phyloP scores from a whole-genome alignment of 2,888 invertebrate species.

The Drosophila parthenogenetica region DNA sequence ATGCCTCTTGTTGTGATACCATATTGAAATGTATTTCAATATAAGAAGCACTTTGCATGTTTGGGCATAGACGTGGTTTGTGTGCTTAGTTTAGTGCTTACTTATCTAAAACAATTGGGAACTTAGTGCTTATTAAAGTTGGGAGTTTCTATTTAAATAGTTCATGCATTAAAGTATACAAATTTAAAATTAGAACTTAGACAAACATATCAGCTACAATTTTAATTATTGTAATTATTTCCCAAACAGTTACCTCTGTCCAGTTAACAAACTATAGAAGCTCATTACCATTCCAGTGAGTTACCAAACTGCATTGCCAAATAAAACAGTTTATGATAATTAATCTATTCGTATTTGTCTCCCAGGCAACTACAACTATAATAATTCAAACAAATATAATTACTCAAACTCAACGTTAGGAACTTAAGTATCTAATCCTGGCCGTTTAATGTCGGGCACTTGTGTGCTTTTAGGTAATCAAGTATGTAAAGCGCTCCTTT shows the following conservation, averaged over 20 bases:
- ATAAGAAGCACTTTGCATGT: conserved; percentile 16
- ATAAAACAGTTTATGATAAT: neutral
- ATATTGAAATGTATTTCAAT: conserved; percentile 48
- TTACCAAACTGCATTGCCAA: no score
- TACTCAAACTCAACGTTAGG: conserved; percentile 17
- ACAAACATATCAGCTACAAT: no score
- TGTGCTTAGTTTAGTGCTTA: conserved; percentile 15
- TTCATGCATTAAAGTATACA: neutral
- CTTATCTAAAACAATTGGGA: conserved; percentile 32
- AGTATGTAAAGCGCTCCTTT: conserved; percentile 50
- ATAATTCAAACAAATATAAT: neutral
- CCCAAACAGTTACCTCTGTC: no score
- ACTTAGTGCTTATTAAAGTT: conserved; percentile 17
- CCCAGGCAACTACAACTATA: neutral
- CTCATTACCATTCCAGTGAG: neutral
- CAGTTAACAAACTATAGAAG: no score
- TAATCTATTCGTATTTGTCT: neutral
- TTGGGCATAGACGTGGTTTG: neutral
- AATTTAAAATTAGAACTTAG: no score
- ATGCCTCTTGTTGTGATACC: conserved; percentile 47
- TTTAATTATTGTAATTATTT: no score
- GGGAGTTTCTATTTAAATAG: no score
- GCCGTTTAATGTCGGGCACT: conserved; percentile 29
- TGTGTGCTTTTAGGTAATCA: conserved; percentile 24
- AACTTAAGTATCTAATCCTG: conserved; percentile 14